A percentile compares a stretch with the other conserved stretches of the same genome.
phyloP scores from a whole-genome alignment of 1,140 invertebrate genomes.

The Lithobius niger region DNA sequence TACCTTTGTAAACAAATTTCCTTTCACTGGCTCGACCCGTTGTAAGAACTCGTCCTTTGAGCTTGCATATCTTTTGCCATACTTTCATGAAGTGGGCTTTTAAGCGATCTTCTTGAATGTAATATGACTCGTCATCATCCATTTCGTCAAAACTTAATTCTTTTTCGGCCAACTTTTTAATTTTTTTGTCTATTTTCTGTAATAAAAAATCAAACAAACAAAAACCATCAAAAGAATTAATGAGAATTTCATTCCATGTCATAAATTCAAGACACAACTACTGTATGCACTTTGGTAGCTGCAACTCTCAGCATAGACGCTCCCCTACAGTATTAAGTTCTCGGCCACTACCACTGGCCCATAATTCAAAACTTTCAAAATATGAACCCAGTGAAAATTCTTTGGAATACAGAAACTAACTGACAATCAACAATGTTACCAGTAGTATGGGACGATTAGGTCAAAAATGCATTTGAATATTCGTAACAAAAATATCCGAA shows the following conservation, averaged over 20 bases:
- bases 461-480: too few relatives aligned
- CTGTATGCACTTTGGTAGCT: neutral
- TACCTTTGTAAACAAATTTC: constrained; percentile 28
- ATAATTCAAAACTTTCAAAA: neutral
- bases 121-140: constrained; percentile 27
- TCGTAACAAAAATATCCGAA: too few relatives aligned
- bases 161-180: constrained; percentile 23
- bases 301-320: neutral
- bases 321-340: neutral
- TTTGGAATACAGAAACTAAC: too few relatives aligned
- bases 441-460: too few relatives aligned
- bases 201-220: constrained; percentile 9
- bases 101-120: constrained; percentile 29
- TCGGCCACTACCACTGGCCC: neutral
- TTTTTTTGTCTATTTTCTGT: constrained; percentile 28
- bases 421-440: too few relatives aligned
- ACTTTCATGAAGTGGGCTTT: constrained; percentile 30
- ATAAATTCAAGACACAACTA: neutral
- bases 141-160: constrained; percentile 30
- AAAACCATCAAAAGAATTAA: neutral
- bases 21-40: constrained; percentile 29
- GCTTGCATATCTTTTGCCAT: constrained; percentile 30
- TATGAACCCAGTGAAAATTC: too few relatives aligned
- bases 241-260: neutral
- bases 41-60: constrained; percentile 20